Conservation (phyloP, 37 sponge, comb jelly and placozoan species). For the Tethya wilhelma region DNA sequence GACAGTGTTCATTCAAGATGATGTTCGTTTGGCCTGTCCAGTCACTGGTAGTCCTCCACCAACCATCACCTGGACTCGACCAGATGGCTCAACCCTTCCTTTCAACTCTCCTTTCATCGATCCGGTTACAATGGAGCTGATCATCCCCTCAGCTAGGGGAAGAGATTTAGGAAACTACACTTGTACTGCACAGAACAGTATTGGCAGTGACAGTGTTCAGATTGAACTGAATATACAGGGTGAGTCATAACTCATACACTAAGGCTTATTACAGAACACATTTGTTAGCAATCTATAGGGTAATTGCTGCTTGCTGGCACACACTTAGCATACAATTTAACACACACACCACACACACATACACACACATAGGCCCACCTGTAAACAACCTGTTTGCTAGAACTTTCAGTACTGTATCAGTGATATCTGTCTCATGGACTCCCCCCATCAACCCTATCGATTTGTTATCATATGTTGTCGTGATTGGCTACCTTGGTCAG, state of each 20-base stretch:
- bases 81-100: constrained; percentile 2
- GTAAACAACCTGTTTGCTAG: neutral
- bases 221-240: constrained; percentile 39
- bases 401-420: neutral
- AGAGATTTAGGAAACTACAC: constrained; percentile 24
- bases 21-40: constrained; percentile 12
- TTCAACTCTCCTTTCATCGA: neutral
- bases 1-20: constrained; percentile 4
- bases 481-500: too few relatives aligned
- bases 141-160: neutral
- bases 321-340: too few relatives aligned
- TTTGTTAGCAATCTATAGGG: too few relatives aligned
- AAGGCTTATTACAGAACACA: too few relatives aligned
- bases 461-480: too few relatives aligned
- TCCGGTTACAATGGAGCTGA: constrained; percentile 2
- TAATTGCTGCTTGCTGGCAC: too few relatives aligned
- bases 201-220: neutral
- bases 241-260: too few relatives aligned
- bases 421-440: neutral
- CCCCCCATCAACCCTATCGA: too few relatives aligned
- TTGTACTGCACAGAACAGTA: constrained; percentile 42
- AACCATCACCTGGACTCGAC: constrained; percentile 9
- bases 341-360: too few relatives aligned
- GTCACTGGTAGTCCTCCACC: constrained; percentile 43
- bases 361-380: neutral